phyloP scores from a whole-genome alignment of 2,113 vertebrate genomes.

The Tichodroma muraria region DNA sequence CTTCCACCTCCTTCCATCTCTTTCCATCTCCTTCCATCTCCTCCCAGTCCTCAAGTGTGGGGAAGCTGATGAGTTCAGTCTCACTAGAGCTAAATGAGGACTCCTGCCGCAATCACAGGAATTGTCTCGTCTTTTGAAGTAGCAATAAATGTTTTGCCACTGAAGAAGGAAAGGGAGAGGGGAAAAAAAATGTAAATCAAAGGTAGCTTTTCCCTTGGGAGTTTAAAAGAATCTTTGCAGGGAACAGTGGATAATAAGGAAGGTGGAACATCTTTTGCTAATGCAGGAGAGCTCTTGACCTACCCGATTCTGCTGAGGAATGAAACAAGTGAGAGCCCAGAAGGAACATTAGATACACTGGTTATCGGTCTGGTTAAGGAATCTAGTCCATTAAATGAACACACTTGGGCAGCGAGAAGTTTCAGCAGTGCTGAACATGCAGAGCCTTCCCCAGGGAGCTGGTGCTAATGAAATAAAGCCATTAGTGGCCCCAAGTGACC shows the following conservation, averaged over 20 bases:
- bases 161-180: neutral
- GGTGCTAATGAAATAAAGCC: neutral
- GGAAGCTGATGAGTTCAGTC: neutral
- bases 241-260: neutral
- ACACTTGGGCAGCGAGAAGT: neutral
- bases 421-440: neutral
- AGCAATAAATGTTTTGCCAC: neutral
- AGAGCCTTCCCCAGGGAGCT: neutral
- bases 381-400: slow-evolving; percentile 13
- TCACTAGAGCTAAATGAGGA: neutral
- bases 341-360: neutral
- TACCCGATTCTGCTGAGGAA: neutral
- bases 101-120: neutral
- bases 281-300: slow-evolving; percentile 13
- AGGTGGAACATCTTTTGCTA: neutral
- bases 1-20: neutral
- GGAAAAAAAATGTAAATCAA: neutral
- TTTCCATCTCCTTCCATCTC: neutral
- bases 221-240: neutral
- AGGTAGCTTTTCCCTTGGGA: neutral
- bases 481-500: neutral
- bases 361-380: slow-evolving; percentile 1
- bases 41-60: neutral
- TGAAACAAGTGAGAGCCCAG: neutral
- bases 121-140: neutral